phyloP scores from a whole-genome alignment of 2,888 invertebrate genomes.

The Acanthopleura granulata region DNA sequence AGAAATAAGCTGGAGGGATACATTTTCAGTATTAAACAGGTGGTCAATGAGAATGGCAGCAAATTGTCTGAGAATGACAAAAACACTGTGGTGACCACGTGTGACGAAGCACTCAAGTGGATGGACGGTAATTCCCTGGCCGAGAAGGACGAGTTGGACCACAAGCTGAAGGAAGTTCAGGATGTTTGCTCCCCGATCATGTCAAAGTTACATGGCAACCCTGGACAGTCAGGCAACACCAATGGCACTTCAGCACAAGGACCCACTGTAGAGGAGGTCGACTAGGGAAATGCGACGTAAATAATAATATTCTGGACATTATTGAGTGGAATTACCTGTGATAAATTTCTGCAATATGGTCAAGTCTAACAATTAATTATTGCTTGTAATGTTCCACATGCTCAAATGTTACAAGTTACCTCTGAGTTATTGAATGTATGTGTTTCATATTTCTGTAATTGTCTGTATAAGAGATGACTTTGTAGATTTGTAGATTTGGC shows the following conservation, averaged over 20 bases:
- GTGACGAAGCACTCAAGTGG: constrained; percentile 81
- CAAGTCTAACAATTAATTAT: too few species aligned
- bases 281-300: constrained; percentile 76
- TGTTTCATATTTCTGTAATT: too few species aligned
- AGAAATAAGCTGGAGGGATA: constrained; percentile 58
- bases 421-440: too few species aligned
- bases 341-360: too few species aligned
- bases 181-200: constrained; percentile 83
- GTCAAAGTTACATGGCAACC: constrained; percentile 71
- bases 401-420: too few species aligned
- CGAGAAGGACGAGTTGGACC: constrained; percentile 81
- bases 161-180: constrained; percentile 82
- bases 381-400: too few species aligned
- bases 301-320: too few species aligned
- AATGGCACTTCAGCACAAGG: constrained; percentile 59
- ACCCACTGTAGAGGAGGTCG: constrained; percentile 76
- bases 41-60: constrained; percentile 74
- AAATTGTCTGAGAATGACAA: constrained; percentile 78
- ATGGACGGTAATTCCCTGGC: constrained; percentile 84
- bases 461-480: too few species aligned
- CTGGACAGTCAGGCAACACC: constrained; percentile 52
- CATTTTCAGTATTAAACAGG: constrained; percentile 70
- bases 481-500: too few species aligned
- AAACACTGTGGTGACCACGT: constrained; percentile 73
- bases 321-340: too few species aligned